Conservation (phyloP, 1,140 invertebrate genomes). For the Drosophila guanche region DNA sequence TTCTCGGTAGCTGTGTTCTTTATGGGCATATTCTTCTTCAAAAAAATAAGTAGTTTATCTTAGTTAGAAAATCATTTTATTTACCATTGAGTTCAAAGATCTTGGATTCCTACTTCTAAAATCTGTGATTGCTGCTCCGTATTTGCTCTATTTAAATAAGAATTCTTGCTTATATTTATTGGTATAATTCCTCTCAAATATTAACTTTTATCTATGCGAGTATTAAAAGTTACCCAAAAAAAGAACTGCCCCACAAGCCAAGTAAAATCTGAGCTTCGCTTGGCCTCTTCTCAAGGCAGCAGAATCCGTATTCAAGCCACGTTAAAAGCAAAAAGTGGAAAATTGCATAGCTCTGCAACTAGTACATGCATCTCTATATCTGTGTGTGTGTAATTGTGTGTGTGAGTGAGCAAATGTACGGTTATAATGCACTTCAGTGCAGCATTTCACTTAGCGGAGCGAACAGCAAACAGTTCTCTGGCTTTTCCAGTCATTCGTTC, state of each 20-base stretch:
- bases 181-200: too few species aligned
- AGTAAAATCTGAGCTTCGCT: constrained; percentile 23
- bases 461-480: constrained; percentile 39
- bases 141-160: too few species aligned
- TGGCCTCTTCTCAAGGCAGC: constrained; percentile 49
- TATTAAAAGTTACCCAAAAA: neutral
- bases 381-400: constrained; percentile 10
- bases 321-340: constrained; percentile 70
- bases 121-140: too few species aligned
- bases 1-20: too few species aligned
- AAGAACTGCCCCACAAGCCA: constrained; percentile 6
- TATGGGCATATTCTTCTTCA: too few species aligned
- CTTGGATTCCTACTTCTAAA: too few species aligned
- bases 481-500: constrained; percentile 48
- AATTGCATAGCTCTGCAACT: constrained; percentile 45
- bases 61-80: too few species aligned
- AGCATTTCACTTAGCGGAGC: constrained; percentile 68
- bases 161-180: too few species aligned
- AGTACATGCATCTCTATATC: neutral
- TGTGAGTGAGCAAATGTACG: constrained; percentile 64
- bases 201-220: too few species aligned
- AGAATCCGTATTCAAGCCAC: constrained; percentile 63
- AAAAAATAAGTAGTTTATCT: too few species aligned
- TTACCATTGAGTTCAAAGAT: too few species aligned
- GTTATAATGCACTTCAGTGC: constrained; percentile 69